Conservation (phyloP, 2,888 invertebrate genomes). For the Drosophila diplacantha region DNA sequence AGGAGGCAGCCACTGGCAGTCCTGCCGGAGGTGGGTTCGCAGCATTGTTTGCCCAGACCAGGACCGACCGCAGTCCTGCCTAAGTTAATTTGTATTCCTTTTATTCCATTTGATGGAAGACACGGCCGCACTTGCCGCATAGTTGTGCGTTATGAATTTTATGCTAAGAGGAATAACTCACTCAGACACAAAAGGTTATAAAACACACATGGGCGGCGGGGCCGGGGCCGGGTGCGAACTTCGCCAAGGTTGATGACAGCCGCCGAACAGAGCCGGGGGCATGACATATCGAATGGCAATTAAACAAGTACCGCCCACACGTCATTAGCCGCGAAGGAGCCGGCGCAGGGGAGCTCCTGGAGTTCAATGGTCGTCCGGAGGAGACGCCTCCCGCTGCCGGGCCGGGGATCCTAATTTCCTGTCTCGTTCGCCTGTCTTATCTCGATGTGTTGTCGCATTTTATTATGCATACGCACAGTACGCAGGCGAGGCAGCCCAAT, state of each 20-base stretch:
- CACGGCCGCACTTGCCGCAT: constrained; percentile 33
- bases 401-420: constrained; percentile 56
- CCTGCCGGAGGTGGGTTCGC: too few relatives aligned
- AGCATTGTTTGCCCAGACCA: constrained; percentile 31
- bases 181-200: constrained; percentile 67
- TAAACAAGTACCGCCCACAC: constrained; percentile 47
- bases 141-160: constrained; percentile 58
- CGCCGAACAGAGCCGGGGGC: constrained; percentile 23
- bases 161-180: constrained; percentile 58
- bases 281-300: constrained; percentile 64
- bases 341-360: constrained; percentile 1
- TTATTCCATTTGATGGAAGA: constrained; percentile 56
- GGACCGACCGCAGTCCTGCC: constrained; percentile 44
- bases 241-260: constrained; percentile 62
- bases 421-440: constrained; percentile 63
- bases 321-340: constrained; percentile 40
- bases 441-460: constrained; percentile 58
- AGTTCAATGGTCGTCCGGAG: constrained; percentile 45
- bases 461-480: constrained; percentile 66
- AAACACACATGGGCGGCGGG: constrained; percentile 42
- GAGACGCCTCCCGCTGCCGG: constrained; percentile 25
- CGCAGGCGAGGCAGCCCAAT: constrained; percentile 40
- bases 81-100: constrained; percentile 68
- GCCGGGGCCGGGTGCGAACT: constrained; percentile 14
- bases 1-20: constrained; percentile 13